Evolutionary conservation across 2,888 invertebrate genomes (phyloP).

Genomic region (Leptothorax acervorum): DNA sequence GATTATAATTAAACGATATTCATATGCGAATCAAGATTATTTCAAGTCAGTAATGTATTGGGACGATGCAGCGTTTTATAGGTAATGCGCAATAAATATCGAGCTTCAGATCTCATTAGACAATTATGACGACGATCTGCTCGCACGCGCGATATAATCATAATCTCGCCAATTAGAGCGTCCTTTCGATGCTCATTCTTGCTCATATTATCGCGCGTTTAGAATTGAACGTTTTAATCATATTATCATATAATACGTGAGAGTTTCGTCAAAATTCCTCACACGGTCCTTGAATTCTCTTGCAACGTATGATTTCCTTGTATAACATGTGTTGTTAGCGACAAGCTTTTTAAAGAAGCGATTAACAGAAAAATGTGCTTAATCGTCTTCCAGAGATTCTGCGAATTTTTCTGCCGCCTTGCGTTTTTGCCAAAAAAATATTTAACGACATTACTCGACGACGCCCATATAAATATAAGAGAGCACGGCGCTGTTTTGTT

Average conservation of each 20-base stretch:
- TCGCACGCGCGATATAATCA: neutral
- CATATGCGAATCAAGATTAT: neutral
- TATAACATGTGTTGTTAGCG: neutral
- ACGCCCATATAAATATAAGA: slow-evolving; percentile 43
- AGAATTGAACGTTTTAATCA: slow-evolving; percentile 14
- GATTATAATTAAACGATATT: neutral
- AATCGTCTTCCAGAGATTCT: slow-evolving; percentile 15
- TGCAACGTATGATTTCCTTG: neutral
- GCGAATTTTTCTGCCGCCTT: slow-evolving; percentile 4
- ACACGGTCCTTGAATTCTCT: neutral
- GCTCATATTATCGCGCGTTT: slow-evolving; percentile 12
- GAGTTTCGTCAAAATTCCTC: neutral
- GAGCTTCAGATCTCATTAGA: slow-evolving; percentile 16
- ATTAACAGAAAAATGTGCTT: slow-evolving; percentile 24
- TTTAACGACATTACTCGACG: slow-evolving; percentile 27
- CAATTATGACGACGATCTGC: slow-evolving; percentile 7
- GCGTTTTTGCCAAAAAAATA: neutral
- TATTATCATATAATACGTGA: slow-evolving; percentile 10
- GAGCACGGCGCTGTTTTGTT: slow-evolving; percentile 41
- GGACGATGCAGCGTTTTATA: neutral
- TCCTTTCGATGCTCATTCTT: slow-evolving; percentile 1
- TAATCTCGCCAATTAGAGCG: slow-evolving; percentile 29
- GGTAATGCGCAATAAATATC: neutral
- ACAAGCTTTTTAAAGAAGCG: neutral
- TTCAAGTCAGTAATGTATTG: neutral